Base-by-base conservation (phyloP, 2,797 vertebrate species). In the Alectoris magna region DNA sequence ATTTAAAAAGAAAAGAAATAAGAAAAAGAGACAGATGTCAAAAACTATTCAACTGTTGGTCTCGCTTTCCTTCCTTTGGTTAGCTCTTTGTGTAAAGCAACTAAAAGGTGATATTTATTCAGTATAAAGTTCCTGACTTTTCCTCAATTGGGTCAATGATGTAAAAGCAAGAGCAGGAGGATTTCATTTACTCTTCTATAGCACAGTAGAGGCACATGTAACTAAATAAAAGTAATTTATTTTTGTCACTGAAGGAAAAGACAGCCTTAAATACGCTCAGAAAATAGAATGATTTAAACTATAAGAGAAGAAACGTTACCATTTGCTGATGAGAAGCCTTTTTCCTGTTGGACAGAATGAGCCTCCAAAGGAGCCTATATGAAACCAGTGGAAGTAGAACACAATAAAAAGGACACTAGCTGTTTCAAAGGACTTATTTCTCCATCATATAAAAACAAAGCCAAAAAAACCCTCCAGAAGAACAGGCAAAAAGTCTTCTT, bases 371-470 rank as follows among this genome's bases (percentile, higher is more conserved):
- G 84, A 94, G 56, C 34, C 79, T 84, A 72, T 71, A 64, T 64
- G 75, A 90, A 84, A 68, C 76, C 70, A 72, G 66, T 31, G 34
- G 64, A 80, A 96, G 75, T 27, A 74, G 72, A 93, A 83, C 26
- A 71, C 55, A 78, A 58, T 75, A 77, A 68, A 77, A 94, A 93
- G 90, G 62, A 27, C 69, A 77, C 91, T 46, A 66, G 70, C 36
- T 89, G 70, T 78, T 95, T 92, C 91, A 93, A 92, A 95, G 89
- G 84, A 80, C 46, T 80, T 92, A 77, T 64, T 83, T 92, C n/a
- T 69, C 36, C 3, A 5, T 75, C 49, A 72, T 59, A 89, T 77
- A 93, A 94, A 92, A 91, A 85, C 13, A 59, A 95, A 92, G 71
- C 11, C 49, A 34, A 76, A 73, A 94, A 75, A 38, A 15, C n/a